phyloP scores from a whole-genome alignment of 1,140 invertebrate species.

The Stegodyphus dumicola region DNA sequence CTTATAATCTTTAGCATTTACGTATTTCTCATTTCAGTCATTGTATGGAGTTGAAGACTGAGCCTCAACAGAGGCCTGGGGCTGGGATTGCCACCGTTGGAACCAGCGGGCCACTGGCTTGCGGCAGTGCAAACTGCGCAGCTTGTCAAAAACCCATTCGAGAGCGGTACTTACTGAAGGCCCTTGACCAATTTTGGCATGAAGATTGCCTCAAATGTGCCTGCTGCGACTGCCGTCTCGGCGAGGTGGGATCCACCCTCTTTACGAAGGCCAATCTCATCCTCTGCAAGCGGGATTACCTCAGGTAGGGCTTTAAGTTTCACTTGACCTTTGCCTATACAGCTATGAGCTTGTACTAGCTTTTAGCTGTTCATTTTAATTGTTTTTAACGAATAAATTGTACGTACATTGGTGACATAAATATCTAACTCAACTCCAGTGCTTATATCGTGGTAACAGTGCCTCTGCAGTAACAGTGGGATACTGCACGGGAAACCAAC shows the following conservation, averaged over 20 bases:
- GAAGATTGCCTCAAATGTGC: constrained; percentile 94
- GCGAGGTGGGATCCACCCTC: constrained; percentile 91
- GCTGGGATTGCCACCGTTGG: constrained; percentile 11
- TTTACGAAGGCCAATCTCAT: constrained; percentile 94
- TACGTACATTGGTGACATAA: too few relatives aligned
- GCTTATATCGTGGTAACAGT: too few relatives aligned
- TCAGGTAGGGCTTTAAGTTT: constrained; percentile 75
- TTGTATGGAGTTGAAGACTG: constrained; percentile 56
- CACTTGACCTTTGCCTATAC: too few relatives aligned
- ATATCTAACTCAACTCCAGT: too few relatives aligned
- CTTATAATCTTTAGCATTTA: background rate
- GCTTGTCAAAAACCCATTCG: constrained; percentile 71
- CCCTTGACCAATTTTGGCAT: constrained; percentile 90
- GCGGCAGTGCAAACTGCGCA: constrained; percentile 66
- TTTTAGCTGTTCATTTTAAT: too few relatives aligned
- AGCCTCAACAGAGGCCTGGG: constrained; percentile 21
- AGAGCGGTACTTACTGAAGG: constrained; percentile 70
- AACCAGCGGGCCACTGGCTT: background rate
- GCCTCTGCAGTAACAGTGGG: too few relatives aligned
- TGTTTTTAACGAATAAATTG: too few relatives aligned
- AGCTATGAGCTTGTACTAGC: too few relatives aligned
- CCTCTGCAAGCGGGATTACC: constrained; percentile 91
- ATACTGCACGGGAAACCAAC: too few relatives aligned
- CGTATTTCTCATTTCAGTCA: constrained; percentile 5
- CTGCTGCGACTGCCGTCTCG: constrained; percentile 90